Percentiles rank a stretch among this genome's conserved stretches.
These are phyloP conservation scores for Chirona hameri DNA, from an alignment of 2,888 invertebrate genomes.

Conservation along the genomic window DNA sequence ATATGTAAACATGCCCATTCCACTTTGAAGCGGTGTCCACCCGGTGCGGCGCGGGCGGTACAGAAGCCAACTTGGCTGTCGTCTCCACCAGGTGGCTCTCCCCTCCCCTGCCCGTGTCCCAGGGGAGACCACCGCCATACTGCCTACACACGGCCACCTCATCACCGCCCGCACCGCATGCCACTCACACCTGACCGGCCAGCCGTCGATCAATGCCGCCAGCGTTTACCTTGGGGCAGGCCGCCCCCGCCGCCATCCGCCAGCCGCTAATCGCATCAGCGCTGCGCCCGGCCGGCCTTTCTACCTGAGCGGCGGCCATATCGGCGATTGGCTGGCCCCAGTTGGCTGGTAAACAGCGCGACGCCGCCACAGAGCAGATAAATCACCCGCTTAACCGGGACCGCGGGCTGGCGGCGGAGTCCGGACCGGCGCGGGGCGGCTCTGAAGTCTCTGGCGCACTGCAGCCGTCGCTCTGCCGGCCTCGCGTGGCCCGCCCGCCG, in stretches of 20 bases:
- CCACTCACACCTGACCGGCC: background rate
- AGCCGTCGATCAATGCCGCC: background rate
- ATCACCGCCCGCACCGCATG: background rate
- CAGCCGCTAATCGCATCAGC: background rate
- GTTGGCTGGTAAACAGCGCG: background rate
- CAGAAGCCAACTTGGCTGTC: no score
- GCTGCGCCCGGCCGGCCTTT: background rate
- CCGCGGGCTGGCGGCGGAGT: no score
- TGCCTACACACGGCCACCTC: no score
- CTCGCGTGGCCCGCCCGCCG: background rate
- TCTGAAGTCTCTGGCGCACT: no score
- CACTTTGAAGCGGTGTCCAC: no score
- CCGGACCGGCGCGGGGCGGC: no score
- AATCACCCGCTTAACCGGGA: no score
- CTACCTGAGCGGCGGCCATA: slow-evolving; percentile 9
- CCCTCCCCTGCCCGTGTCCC: background rate
- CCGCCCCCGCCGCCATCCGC: background rate
- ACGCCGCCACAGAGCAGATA: background rate
- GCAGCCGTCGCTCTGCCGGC: background rate
- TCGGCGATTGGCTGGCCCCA: background rate
- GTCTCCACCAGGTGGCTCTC: background rate
- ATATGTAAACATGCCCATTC: background rate
- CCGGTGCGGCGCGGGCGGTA: no score
- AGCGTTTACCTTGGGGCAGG: background rate
- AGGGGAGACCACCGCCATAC: background rate